Evolutionary conservation across 2,888 invertebrate species (phyloP), one percentile per base, ranked within the genome.

Genomic region (Standfussiana lucernea): DNA sequence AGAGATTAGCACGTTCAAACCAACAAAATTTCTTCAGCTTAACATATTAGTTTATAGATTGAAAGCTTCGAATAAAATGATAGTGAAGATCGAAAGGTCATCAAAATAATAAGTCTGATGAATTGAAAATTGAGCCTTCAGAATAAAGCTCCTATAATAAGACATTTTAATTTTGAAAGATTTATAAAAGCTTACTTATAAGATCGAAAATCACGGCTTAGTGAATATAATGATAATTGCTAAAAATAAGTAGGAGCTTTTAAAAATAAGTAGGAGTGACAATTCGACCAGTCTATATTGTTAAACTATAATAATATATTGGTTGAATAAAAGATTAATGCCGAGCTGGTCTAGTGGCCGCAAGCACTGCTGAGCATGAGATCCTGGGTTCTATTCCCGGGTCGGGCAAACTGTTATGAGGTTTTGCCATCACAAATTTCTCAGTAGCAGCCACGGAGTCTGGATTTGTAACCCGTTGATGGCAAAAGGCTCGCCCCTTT

Each of bases 161-260:
- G 21, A 61, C 59, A 61, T 61, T 61, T 61, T 21, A 61, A 61
- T 35, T 35, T 35, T 61, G 61, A 61, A 61, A 61, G 21, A 61
- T 32, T 59, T 59, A 32, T 32, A 35, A 21, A 35, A 35, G 18
- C 21, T 1, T 61, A 11, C 61, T 61, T 21, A 21, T 18, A 61
- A 32, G 32, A 61, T 21, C 32, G 11, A 35, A 35, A 21, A 21
- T 21, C 11, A 32, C 0, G 10, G 18, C 32, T 32, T 59, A 10
- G 28, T 56, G 8, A 59, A 59, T 32, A 59, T 10, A 32, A 32
- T 21, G 21, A 21, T 32, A 32, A 59, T 32, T 32, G 18, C 32
- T 1, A 7, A 7, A 18, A n/a, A n/a, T n/a, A n/a, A n/a, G n/a
- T n/a, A n/a, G n/a, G n/a, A 59, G 32, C 32, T 32, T 59, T 59